Evolutionary conservation across 1,140 invertebrate species (phyloP).

Genomic region (Drosophila kikkawai): DNA sequence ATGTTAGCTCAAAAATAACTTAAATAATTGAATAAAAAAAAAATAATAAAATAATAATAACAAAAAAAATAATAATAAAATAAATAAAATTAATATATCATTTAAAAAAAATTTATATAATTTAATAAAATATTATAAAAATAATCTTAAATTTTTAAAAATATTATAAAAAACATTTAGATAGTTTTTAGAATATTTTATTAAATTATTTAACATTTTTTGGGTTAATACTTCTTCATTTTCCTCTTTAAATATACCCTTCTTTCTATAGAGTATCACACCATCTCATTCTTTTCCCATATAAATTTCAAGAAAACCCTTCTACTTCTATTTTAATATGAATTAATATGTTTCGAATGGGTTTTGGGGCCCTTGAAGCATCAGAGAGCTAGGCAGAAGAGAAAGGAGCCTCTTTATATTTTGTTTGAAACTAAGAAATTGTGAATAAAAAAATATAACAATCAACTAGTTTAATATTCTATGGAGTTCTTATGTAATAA

Average conservation of each 20-base stretch:
- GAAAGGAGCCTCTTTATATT: slow-evolving; percentile 28
- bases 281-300: slow-evolving; percentile 14
- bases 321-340: slow-evolving; percentile 8
- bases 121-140: too few relatives aligned
- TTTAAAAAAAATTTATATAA: too few relatives aligned
- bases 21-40: too few relatives aligned
- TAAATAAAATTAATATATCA: too few relatives aligned
- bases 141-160: too few relatives aligned
- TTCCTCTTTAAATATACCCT: neutral
- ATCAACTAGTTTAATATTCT: neutral
- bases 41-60: too few relatives aligned
- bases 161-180: too few relatives aligned
- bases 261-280: neutral
- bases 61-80: too few relatives aligned
- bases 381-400: slow-evolving; percentile 14
- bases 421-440: neutral
- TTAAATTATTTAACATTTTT: too few relatives aligned
- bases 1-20: too few relatives aligned
- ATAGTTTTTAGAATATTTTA: too few relatives aligned
- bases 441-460: neutral
- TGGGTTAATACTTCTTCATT: too few relatives aligned
- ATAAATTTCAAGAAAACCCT: slow-evolving; percentile 4
- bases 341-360: slow-evolving; percentile 46
- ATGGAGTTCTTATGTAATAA: slow-evolving; percentile 3
- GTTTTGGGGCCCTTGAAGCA: slow-evolving; percentile 19